Conservation (phyloP, 2,113 vertebrate genomes). For the Sinocyclocheilus maitianheensis region DNA sequence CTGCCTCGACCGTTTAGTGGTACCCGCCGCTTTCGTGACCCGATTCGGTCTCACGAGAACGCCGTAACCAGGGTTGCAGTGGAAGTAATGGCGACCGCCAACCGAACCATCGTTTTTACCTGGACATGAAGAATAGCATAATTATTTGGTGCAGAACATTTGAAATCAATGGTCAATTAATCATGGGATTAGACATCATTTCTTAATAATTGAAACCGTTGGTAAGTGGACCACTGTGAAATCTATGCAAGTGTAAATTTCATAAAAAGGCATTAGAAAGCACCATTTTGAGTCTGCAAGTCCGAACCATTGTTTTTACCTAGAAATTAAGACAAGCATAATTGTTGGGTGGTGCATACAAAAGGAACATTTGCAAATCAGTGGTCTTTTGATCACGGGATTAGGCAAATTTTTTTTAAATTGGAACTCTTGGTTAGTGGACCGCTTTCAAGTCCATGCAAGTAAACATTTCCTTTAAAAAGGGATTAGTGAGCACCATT, state of each 20-base stretch:
- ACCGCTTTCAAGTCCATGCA: too few species aligned
- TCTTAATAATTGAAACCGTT: not conserved
- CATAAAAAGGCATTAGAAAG: too few species aligned
- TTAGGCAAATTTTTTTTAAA: not conserved
- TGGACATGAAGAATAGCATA: conserved; percentile 54
- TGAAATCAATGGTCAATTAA: not conserved
- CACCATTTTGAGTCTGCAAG: not conserved
- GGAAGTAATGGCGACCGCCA: conserved; percentile 89
- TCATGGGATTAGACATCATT: not conserved
- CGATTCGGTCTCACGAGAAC: conserved; percentile 87
- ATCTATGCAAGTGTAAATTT: too few species aligned
- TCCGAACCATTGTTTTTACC: not conserved
- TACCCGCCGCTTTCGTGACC: conserved; percentile 70
- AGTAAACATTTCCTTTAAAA: too few species aligned
- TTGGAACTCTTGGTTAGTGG: too few species aligned
- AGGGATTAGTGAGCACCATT: too few species aligned
- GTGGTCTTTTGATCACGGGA: not conserved
- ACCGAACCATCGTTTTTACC: conserved; percentile 95
- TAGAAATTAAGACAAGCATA: not conserved
- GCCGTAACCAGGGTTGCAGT: conserved; percentile 88
- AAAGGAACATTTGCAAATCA: not conserved
- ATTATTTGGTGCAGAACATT: not conserved
- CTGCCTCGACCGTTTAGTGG: conserved; percentile 54
- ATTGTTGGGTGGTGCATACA: not conserved
- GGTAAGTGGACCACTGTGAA: too few species aligned